Conservation (phyloP, 2,888 invertebrate genomes). For the Euplagia quadripunctaria region DNA sequence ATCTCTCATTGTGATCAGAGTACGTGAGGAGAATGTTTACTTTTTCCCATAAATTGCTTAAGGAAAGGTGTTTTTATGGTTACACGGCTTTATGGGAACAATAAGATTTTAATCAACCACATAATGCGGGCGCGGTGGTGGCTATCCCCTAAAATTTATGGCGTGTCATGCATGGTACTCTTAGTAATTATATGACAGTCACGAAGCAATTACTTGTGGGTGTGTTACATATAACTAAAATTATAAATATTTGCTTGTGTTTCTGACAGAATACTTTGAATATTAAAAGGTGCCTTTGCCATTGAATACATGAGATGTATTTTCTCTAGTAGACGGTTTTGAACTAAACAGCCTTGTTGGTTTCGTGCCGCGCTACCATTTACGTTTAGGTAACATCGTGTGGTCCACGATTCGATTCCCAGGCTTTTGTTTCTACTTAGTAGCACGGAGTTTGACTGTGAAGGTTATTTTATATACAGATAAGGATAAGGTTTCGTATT, state of each 20-base stretch:
- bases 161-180: constrained; percentile 31
- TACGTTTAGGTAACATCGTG: background rate
- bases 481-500: too few species aligned
- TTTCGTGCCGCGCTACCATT: too few species aligned
- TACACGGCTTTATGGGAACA: constrained; percentile 58
- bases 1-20: constrained; percentile 64
- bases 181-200: constrained; percentile 25
- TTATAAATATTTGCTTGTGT: background rate
- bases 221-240: constrained; percentile 2
- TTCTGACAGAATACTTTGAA: too few species aligned
- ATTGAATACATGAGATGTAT: background rate
- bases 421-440: background rate
- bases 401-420: background rate
- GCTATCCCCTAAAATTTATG: constrained; percentile 36
- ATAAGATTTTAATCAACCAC: constrained; percentile 54
- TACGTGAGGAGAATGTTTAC: constrained; percentile 64
- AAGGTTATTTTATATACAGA: too few species aligned
- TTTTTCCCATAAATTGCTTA: constrained; percentile 55
- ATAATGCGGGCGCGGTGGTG: constrained; percentile 40
- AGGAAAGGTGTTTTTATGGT: constrained; percentile 60
- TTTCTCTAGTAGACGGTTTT: background rate
- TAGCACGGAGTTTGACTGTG: too few species aligned
- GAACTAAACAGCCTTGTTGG: background rate
- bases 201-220: constrained; percentile 14
- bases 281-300: background rate